Evolutionary conservation across 1,140 invertebrate genomes (phyloP).

Genomic region (Thalassaphorura encarpata): DNA sequence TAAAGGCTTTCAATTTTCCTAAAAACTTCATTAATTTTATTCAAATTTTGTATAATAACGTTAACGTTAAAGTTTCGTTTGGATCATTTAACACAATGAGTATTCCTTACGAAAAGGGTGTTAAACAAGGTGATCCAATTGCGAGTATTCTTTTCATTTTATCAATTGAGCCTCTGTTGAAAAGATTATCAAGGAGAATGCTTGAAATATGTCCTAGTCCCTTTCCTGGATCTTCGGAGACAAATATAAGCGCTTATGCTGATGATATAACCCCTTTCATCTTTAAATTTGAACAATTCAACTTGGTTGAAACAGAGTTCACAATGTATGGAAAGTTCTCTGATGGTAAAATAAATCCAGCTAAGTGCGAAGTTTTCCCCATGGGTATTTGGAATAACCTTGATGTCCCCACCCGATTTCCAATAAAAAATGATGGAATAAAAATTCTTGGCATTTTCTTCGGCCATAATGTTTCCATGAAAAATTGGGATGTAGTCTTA

Average conservation of each 20-base stretch:
- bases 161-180: constrained; percentile 10
- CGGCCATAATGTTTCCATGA: too few species aligned
- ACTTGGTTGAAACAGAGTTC: too few species aligned
- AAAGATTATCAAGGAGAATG: background rate
- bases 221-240: background rate
- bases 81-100: background rate
- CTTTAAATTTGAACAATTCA: too few species aligned
- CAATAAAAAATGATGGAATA: too few species aligned
- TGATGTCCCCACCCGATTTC: too few species aligned
- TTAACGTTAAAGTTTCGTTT: background rate
- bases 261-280: constrained; percentile 6
- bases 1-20: background rate
- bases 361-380: too few species aligned
- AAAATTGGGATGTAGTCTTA: too few species aligned
- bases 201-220: background rate
- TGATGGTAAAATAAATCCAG: too few species aligned
- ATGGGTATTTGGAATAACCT: too few species aligned
- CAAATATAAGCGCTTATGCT: constrained; percentile 6
- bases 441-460: too few species aligned
- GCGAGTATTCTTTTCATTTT: constrained; percentile 1
- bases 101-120: background rate
- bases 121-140: constrained; percentile 12
- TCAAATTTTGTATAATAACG: constrained; percentile 1
- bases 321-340: too few species aligned
- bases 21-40: background rate